Evolutionary conservation across 2,888 invertebrate genomes (phyloP).

Genomic region (Parnassius glacialis): DNA sequence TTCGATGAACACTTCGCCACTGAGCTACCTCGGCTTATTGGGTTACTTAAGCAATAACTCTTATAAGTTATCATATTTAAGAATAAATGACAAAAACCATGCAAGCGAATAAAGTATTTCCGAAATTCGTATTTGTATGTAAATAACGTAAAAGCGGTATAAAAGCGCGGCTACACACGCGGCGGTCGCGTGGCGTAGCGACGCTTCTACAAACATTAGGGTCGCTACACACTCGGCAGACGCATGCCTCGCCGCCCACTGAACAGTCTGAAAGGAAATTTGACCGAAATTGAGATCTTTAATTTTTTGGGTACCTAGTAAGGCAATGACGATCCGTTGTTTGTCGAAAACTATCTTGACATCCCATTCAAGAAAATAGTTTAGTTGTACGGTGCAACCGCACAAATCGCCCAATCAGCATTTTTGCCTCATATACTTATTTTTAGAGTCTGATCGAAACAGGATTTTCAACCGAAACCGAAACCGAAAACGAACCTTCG

Average conservation of each 20-base stretch:
- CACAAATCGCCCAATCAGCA: no score
- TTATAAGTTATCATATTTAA: no score
- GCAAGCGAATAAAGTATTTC: not conserved
- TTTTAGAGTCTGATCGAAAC: no score
- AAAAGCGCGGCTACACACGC: conserved; percentile 61
- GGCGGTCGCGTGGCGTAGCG: conserved; percentile 54
- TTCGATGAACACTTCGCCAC: no score
- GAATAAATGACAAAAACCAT: not conserved
- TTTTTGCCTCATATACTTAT: no score
- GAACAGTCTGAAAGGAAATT: conserved; percentile 47
- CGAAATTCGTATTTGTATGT: conserved; percentile 33
- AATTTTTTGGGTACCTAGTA: conserved; percentile 28
- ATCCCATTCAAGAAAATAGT: no score
- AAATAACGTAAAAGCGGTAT: conserved; percentile 52
- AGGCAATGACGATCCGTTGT: conserved; percentile 18
- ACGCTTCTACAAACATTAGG: conserved; percentile 41
- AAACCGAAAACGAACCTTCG: no score
- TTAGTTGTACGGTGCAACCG: no score
- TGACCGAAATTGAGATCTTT: conserved; percentile 41
- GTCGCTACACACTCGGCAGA: conserved; percentile 38
- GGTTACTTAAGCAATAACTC: no score
- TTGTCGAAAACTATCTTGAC: not conserved
- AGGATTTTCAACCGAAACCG: no score
- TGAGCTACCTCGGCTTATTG: no score
- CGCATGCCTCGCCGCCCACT: conserved; percentile 31